A percentile compares a stretch with the other conserved stretches of the same genome.
These are phyloP conservation scores for Agonopterix arenella DNA, from an alignment of 2,888 invertebrate species.

Conservation along the genomic window DNA sequence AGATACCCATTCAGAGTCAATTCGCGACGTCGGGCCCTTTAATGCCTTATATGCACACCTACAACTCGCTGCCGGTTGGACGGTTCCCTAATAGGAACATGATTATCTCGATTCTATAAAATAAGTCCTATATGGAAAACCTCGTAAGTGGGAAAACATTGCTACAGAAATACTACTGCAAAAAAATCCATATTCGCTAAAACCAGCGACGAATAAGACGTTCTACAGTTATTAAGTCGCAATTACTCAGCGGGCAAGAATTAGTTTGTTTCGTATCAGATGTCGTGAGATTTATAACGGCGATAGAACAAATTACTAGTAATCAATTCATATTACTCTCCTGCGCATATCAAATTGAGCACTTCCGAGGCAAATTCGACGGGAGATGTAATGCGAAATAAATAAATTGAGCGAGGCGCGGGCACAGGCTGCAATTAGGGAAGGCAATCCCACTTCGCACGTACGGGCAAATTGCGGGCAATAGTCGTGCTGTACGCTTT, in stretches of 20 bases:
- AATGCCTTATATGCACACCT: conserved; percentile 41
- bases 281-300: not conserved
- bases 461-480: conserved; percentile 66
- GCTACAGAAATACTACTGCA: too few relatives aligned
- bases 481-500: conserved; percentile 20
- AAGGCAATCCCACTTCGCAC: conserved; percentile 61
- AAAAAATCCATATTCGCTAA: too few relatives aligned
- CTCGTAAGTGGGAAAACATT: not conserved
- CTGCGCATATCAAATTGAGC: not conserved
- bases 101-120: conserved; percentile 15
- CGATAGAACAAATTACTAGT: not conserved
- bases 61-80: not conserved
- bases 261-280: not conserved
- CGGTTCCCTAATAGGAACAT: conserved; percentile 30
- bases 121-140: conserved; percentile 8
- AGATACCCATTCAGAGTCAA: conserved; percentile 12
- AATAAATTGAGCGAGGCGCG: conserved; percentile 15
- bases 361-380: not conserved
- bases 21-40: conserved; percentile 44
- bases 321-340: not conserved
- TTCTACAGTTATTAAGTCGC: too few relatives aligned
- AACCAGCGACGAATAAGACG: too few relatives aligned
- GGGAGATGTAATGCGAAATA: not conserved
- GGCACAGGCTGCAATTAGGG: conserved; percentile 45
- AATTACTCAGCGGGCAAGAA: not conserved